Conservation (phyloP, 2,113 vertebrate species). For the Numida meleagris region DNA sequence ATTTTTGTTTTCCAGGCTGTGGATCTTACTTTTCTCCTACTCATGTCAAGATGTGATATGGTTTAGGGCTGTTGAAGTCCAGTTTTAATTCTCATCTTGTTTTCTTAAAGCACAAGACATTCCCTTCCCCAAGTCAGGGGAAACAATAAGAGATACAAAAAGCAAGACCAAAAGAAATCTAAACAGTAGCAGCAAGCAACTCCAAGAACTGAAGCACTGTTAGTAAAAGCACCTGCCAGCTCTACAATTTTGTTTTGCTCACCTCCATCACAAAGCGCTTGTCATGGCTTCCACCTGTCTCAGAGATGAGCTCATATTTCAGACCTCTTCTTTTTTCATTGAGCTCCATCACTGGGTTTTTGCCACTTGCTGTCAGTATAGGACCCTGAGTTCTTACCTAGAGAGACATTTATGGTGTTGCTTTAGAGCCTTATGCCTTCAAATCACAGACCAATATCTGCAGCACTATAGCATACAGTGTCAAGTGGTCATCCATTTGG, state of each 20-base stretch:
- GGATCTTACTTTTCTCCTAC: neutral
- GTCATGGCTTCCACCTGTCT: conserved; percentile 97
- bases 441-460: neutral
- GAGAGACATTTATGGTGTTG: neutral
- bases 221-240: neutral
- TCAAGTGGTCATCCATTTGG: neutral
- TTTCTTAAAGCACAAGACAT: neutral
- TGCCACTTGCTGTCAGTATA: conserved; percentile 97
- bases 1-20: neutral
- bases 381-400: conserved; percentile 99
- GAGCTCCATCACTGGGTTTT: conserved; percentile 99
- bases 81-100: neutral
- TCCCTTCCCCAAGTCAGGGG: neutral
- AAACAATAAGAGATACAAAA: neutral
- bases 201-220: neutral
- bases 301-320: conserved; percentile 98
- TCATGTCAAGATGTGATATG: neutral
- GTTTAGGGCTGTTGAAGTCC: neutral
- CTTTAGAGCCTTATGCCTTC: neutral
- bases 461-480: neutral
- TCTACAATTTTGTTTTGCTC: conserved; percentile 20
- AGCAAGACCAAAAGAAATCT: neutral
- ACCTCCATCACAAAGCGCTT: conserved; percentile 99
- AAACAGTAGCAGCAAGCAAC: neutral
- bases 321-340: conserved; percentile 98